These are phyloP conservation scores for Eledona agricola DNA, from an alignment of 2,888 invertebrate species.

Conservation along the genomic window DNA sequence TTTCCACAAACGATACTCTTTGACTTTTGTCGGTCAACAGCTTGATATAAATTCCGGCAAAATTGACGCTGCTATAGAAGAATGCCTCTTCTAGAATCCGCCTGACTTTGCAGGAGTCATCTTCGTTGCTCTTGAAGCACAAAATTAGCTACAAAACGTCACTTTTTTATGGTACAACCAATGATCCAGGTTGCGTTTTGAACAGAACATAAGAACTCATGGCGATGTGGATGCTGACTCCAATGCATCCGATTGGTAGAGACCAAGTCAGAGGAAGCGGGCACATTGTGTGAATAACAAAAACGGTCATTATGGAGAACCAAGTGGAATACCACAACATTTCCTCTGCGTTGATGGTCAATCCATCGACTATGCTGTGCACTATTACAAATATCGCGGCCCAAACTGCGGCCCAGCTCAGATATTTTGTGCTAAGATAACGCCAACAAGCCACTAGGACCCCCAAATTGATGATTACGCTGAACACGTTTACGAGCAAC, in stretches of 20 bases:
- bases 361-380: slow-evolving; percentile 1
- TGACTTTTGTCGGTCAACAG: slow-evolving; percentile 93
- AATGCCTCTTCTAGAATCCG: slow-evolving; percentile 54
- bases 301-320: slow-evolving; percentile 55
- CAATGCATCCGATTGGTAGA: not conserved
- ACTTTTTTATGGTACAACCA: no score
- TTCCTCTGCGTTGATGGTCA: not conserved
- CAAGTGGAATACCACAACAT: slow-evolving; percentile 9
- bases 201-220: not conserved
- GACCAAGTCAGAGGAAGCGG: slow-evolving; percentile 71
- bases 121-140: not conserved
- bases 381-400: slow-evolving; percentile 80
- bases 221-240: not conserved
- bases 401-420: slow-evolving; percentile 91
- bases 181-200: no score
- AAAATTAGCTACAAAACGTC: no score
- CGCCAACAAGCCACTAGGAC: slow-evolving; percentile 1
- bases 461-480: slow-evolving; percentile 19
- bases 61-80: slow-evolving; percentile 86
- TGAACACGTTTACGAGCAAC: not conserved
- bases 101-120: not conserved
- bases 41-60: slow-evolving; percentile 94
- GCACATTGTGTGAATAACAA: slow-evolving; percentile 93
- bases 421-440: slow-evolving; percentile 66
- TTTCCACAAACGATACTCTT: slow-evolving; percentile 92